Evolutionary conservation across 2,113 vertebrate genomes (phyloP).

Genomic region (Eupsittula cactorum): DNA sequence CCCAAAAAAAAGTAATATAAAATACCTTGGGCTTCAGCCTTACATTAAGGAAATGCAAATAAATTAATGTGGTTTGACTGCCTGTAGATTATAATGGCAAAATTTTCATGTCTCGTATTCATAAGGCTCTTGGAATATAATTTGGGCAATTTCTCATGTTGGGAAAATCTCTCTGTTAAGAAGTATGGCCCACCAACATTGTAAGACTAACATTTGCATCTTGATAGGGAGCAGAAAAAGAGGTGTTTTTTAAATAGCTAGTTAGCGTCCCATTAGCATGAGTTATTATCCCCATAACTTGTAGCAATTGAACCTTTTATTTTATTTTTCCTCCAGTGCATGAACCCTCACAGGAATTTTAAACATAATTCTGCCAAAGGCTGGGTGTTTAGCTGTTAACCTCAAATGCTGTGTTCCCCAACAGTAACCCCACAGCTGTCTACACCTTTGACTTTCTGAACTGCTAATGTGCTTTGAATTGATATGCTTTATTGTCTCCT

Average conservation of each 20-base stretch:
- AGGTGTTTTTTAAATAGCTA: not conserved
- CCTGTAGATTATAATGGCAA: not conserved
- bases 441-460: not conserved
- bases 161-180: not conserved
- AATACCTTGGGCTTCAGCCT: not conserved
- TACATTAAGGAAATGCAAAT: not conserved
- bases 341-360: not conserved
- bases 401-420: not conserved
- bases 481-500: not conserved
- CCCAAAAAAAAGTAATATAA: not conserved
- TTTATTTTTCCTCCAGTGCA: not conserved
- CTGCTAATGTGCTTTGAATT: not conserved
- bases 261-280: not conserved
- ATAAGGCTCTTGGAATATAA: not conserved
- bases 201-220: not conserved
- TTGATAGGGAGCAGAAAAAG: not conserved
- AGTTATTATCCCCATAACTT: not conserved
- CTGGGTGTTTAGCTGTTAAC: not conserved
- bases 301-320: constrained; percentile 13
- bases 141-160: not conserved
- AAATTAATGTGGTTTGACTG: not conserved
- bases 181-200: not conserved
- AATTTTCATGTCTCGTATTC: not conserved
- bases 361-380: not conserved
- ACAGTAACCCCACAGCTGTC: not conserved